Evolutionary conservation across 2,888 invertebrate species (phyloP), one percentile per base, ranked within the genome.

Genomic region (Caenorhabditis panamensis): DNA sequence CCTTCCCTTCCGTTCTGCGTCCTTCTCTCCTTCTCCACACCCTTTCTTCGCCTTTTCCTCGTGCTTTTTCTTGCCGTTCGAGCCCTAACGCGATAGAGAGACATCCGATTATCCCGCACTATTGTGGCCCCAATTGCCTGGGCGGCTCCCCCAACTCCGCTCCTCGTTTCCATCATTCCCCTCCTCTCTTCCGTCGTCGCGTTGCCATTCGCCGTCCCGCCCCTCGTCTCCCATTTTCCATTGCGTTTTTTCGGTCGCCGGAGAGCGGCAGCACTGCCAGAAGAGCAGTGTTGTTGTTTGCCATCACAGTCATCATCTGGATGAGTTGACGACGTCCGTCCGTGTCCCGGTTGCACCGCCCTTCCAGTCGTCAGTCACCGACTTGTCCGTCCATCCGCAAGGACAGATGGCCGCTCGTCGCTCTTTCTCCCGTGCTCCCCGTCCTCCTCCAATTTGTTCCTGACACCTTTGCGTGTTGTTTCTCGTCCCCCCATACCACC

Each of bases 21-120:
- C 36, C 24, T 56, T 51, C 20, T 28, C 41, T 63, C 63, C 37
- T 36, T 28, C 49, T 24, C 76, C 11, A 56, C 31, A 31, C 28
- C 58, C 41, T 41, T 24, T 28, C 41, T 59, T 24, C 41, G n/a
- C n/a, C n/a, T n/a, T n/a, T n/a, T n/a, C n/a, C n/a, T n/a, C n/a
- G n/a, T n/a, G n/a, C n/a, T 24, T 53, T 41, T 36, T 31, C 28
- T 16, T 51, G 41, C 69, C 49, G 26, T 61, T 51, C 44, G 58
- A 47, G 59, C 22, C 58, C 28, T 37, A 61, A 53, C 53, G 51
- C 62, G 58, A 64, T 31, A 72, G 66, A 61, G 36, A 75, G 59
- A 75, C 75, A 75, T 75, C 66, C 75, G 75, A 75, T 75, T 75
- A 67, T 75, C 66, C 69, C 69, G 59, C 68, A 68, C 68, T 68